Evolutionary conservation across 1,140 invertebrate genomes (phyloP), one percentile per base, ranked within the genome.

Genomic region (Matsumurasca onukii): DNA sequence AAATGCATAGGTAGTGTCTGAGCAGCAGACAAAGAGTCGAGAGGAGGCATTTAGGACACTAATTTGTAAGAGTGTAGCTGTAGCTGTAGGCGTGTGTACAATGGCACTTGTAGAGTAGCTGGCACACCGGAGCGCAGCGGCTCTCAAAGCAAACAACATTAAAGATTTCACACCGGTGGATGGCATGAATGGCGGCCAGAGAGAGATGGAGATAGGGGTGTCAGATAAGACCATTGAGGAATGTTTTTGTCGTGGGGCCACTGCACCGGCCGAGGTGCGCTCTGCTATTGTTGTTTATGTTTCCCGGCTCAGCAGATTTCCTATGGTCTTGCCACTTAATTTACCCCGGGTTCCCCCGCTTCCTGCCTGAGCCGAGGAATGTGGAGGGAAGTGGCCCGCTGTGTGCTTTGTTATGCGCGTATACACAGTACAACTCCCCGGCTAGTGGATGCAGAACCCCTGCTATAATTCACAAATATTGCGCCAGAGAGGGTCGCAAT

Each of bases 211-310:
- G 49, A 52, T 52, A 52, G 55, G 55, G 55, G 15, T 25, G 22
- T 27, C 55, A 59, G 55, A 59, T 59, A 59, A 59, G 55, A 24
- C 55, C 55, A 59, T 59, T 59, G 55, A 59, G 55, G 55, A 59
- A 59, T 59, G 55, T 59, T 59, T 59, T 59, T 59, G 55, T 59
- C 55, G 55, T 59, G 55, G 3, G 55, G 55, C 55, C 55, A 59
- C 55, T 24, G 5, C 55, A 27, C 55, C 55, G 55, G 55, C 55
- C 34, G 17, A 39, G 34, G 34, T 39, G 34, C 17, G 34, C 34
- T 39, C 34, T 39, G 9, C 49, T 24, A 13, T 52, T 13, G 20
- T 52, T 52, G 49, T n/a, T 52, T 52, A 52, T 52, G 49, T 52
- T n/a, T 52, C 22, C 5, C 49, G 34, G 34, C 34, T 9, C 34